Evolutionary conservation across 2,113 vertebrate genomes (phyloP).

Genomic region (Brienomyrus brachyistius): DNA sequence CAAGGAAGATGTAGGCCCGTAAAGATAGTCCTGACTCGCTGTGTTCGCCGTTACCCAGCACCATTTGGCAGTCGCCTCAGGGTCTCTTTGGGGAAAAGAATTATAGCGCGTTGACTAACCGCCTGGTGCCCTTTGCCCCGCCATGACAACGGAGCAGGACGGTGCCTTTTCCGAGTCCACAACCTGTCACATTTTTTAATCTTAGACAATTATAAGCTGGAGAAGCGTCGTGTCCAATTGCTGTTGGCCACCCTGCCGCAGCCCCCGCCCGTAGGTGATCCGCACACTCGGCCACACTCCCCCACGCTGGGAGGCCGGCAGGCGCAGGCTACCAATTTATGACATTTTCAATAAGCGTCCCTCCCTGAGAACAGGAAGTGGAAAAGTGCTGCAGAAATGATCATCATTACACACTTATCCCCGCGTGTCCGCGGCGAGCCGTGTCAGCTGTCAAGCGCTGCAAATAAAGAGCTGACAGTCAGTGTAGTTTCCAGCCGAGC

Average conservation of each 20-base stretch:
- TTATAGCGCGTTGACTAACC: neutral
- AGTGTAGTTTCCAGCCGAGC: neutral
- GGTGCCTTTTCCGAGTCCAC: neutral
- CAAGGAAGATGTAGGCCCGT: neutral
- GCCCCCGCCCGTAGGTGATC: neutral
- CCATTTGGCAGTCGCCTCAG: neutral
- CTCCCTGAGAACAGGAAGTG: conserved; percentile 1
- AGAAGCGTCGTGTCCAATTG: neutral
- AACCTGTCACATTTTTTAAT: neutral
- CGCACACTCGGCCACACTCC: neutral
- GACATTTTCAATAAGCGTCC: conserved; percentile 15
- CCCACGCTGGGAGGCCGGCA: neutral
- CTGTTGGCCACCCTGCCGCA: neutral
- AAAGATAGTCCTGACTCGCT: neutral
- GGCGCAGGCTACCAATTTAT: neutral
- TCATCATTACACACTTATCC: conserved; percentile 18
- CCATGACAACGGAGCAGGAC: neutral
- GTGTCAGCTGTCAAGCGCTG: neutral
- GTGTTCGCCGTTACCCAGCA: neutral
- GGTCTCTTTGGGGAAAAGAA: neutral
- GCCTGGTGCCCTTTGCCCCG: neutral
- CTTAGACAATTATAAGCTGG: neutral
- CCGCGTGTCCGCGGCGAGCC: neutral
- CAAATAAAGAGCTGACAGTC: conserved; percentile 2
- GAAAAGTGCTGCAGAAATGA: conserved; percentile 13